phyloP scores from a whole-genome alignment of 2,797 vertebrate species.

The Hippopotamyrus pictus region DNA sequence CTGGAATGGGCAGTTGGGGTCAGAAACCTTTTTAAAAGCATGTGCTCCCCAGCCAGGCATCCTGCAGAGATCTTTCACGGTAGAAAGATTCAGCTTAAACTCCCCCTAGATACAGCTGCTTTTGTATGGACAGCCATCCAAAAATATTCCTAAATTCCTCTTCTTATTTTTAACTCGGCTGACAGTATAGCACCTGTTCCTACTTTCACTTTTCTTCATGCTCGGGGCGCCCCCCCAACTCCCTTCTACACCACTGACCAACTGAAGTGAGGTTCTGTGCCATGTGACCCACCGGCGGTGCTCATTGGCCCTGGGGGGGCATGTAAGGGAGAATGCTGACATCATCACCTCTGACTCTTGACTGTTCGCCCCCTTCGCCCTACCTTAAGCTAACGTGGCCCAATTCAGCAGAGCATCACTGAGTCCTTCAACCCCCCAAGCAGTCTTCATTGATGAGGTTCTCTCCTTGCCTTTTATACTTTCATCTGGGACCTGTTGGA shows the following conservation, averaged over 20 bases:
- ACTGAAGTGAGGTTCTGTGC: not conserved
- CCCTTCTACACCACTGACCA: not conserved
- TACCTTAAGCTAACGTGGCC: not conserved
- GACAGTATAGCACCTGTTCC: not conserved
- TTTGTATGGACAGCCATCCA: not conserved
- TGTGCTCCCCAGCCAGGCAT: not conserved
- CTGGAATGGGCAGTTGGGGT: not conserved
- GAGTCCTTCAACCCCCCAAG: not conserved
- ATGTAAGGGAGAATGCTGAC: not conserved
- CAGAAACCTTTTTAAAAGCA: not conserved
- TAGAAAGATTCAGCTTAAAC: not conserved
- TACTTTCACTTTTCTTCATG: not conserved
- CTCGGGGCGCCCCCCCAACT: not conserved
- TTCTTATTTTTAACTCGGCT: not conserved
- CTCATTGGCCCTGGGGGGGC: not conserved
- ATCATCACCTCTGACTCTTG: not conserved
- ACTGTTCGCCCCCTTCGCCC: not conserved
- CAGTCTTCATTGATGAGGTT: not conserved
- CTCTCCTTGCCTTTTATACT: not conserved
- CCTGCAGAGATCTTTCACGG: not conserved
- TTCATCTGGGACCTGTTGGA: not conserved
- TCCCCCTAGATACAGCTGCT: not conserved
- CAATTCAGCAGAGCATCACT: not conserved
- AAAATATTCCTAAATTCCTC: not conserved
- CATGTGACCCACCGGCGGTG: not conserved